Evolutionary conservation across 2,113 vertebrate species (phyloP), one percentile per base, ranked within the genome.

Genomic region (Copsychus sechellarum): DNA sequence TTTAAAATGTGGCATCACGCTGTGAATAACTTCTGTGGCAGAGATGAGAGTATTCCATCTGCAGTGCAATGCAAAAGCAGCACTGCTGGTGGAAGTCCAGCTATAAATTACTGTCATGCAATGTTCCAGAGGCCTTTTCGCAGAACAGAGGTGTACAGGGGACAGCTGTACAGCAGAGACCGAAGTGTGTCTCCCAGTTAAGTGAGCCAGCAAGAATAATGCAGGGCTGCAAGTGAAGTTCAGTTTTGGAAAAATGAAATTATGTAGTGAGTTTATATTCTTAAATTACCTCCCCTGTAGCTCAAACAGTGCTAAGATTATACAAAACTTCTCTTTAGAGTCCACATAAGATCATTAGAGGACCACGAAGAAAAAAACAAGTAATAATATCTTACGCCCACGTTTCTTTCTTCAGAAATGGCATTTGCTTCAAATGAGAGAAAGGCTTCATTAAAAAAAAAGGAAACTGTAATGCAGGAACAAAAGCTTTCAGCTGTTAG

Each of bases 361-460:
- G 62, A 26, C 73, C 17, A 38, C 31, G 36, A 86, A 72, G 73
- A 93, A 84, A 45, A 45, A 76, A 86, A 61, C 1, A 45, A 51
- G 33, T 38, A 88, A 33, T 96, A 20, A 26, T 69, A 84, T 96
- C 96, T 78, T 70, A 29, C 34, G 79, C 18, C 42, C 82, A 67
- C 28, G 73, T 66, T 51, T 94, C 77, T 94, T 81, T 96, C 81
- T 96, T 92, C 94, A 94, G 91, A 94, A 97, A 97, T 91, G 3
- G 6, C 57, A 79, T 91, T 88, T 90, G 81, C 72, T 38, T 92
- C 85, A 83, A 95, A 88, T 90, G n/a, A 93, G 92, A 91, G n/a
- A 95, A 86, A 15, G n/a, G 45, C 65, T 81, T 81, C 33, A 19
- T 45, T 62, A 79, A 69, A 76, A 70, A 90, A 83, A 45, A 20